Percentiles rank a stretch among this genome's conserved stretches.
Conservation (phyloP, 2,888 invertebrate species). For the Rosalia funebris region DNA sequence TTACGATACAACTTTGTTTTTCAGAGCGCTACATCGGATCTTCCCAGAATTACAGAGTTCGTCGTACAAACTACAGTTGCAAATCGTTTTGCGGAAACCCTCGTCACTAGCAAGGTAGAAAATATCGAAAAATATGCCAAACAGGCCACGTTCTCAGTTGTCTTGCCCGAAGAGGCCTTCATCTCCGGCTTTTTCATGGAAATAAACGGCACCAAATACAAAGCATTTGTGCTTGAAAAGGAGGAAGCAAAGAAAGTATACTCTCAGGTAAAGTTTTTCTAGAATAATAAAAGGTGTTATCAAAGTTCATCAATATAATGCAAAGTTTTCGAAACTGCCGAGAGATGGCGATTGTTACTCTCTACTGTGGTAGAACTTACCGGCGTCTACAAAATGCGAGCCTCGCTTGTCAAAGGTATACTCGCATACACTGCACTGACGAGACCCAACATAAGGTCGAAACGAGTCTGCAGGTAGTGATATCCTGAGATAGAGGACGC, state of each 20-base stretch:
- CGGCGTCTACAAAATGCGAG: no score
- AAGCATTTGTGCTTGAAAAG: constrained; percentile 69
- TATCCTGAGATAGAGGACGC: no score
- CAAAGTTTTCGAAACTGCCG: no score
- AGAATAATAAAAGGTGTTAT: no score
- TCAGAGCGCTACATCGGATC: background rate
- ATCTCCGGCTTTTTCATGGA: constrained; percentile 62
- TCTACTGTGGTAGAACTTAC: no score
- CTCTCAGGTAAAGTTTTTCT: constrained; percentile 57
- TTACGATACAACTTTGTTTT: background rate
- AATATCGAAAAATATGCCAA: constrained; percentile 68
- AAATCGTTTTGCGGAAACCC: constrained; percentile 71
- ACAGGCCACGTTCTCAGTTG: constrained; percentile 70
- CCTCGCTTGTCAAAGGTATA: no score
- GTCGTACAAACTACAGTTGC: constrained; percentile 64
- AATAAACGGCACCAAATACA: constrained; percentile 68
- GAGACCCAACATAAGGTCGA: no score
- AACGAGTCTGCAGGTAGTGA: no score
- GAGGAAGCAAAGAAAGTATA: constrained; percentile 69
- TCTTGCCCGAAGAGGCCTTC: constrained; percentile 72
- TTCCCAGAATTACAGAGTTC: constrained; percentile 28
- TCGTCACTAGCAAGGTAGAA: constrained; percentile 68
- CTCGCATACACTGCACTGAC: no score
- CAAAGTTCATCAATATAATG: no score
- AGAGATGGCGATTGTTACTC: no score